Conservation (phyloP, 1,140 invertebrate species). For the Neotoxoptera formosana region DNA sequence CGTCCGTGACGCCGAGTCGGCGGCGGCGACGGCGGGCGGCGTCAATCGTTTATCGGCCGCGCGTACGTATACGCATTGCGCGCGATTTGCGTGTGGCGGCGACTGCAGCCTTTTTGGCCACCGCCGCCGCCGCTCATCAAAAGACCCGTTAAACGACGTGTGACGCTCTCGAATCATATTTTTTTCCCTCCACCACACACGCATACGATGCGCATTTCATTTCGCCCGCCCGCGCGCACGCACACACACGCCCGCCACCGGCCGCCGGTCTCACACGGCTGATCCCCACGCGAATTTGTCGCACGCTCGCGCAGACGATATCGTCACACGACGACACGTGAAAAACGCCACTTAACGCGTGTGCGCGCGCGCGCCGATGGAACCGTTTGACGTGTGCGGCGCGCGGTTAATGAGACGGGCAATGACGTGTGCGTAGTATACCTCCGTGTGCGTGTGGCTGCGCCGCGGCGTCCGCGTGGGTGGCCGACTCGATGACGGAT, state of each 20-base stretch:
- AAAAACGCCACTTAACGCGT: conserved; percentile 36
- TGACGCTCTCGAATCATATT: conserved; percentile 35
- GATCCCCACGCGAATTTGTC: conserved; percentile 41
- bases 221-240: background rate
- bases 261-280: background rate
- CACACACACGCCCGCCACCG: background rate
- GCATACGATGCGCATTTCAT: background rate
- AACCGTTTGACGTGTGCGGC: background rate
- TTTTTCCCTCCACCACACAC: background rate
- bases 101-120: conserved; percentile 26
- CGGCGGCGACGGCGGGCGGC: background rate
- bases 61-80: background rate
- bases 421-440: background rate
- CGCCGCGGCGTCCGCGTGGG: background rate
- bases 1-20: conserved; percentile 8
- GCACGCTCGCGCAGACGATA: conserved; percentile 30
- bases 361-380: background rate
- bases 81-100: conserved; percentile 35
- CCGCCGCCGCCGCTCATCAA: conserved; percentile 42
- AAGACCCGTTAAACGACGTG: conserved; percentile 57
- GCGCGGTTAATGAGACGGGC: conserved; percentile 32
- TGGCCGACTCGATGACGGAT: background rate
- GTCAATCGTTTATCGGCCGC: conserved; percentile 40
- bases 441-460: background rate
- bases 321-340: conserved; percentile 48